Evolutionary conservation across 2,113 vertebrate species (phyloP), one percentile per base, ranked within the genome.

Genomic region (Rhynchomys soricoides): DNA sequence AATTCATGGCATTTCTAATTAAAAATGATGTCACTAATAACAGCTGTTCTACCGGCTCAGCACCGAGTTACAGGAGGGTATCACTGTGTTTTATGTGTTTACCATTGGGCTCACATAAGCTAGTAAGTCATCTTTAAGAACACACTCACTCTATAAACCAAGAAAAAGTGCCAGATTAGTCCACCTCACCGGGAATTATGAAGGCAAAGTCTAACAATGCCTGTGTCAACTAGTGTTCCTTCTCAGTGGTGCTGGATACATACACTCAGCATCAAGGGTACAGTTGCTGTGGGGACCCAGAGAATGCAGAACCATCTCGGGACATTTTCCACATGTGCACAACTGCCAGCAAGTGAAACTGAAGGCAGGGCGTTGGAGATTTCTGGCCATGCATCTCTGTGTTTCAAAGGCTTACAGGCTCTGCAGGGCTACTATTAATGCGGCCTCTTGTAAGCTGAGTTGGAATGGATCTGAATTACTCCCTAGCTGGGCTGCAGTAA

Each of bases 401-500:
- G 87, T 64, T 93, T 97, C 81, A 95, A 89, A 74, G 83, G 95
- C 68, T 91, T 93, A 43, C 66, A 77, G 90, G 87, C 52, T 95
- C 94, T 94, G 74, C 94, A 94, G 90, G 83, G 87, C 93, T 93
- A 93, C 95, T 94, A 94, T 96, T 96, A 95, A 97, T 26, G 71
- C 43, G 19, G 12, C 64, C 64, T 34, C 64, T 34, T 68, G 21
- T 43, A 94, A 66, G 96, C 95, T 96, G 96, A 97, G 85, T 87
- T 74, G 97, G 79, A 74, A 43, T 43, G 29, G 91, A 95, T 93
- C 90, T 86, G 87, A 98, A 97, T 97, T 94, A 95, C 87, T 97
- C 96, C 97, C 97, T 71, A 85, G 93, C 40, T 88, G 91, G 79
- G 34, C 93, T 95, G 79, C 94, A 94, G 78, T 96, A 95, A 95